Conservation (phyloP, 2,888 invertebrate genomes). For the Harpalus rufipes region DNA sequence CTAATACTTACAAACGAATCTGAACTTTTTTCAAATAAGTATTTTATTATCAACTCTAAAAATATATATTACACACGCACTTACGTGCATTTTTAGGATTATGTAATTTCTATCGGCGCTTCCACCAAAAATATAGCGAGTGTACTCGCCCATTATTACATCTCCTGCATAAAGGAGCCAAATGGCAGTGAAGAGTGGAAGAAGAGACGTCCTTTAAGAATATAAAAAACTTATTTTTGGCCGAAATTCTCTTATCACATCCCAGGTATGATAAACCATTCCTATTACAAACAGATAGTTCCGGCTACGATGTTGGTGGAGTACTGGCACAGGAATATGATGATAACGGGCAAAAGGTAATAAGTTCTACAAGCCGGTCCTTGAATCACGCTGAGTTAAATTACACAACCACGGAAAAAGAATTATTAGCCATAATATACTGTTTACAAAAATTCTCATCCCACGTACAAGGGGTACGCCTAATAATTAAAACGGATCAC, state of each 20-base stretch:
- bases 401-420: conserved; percentile 26
- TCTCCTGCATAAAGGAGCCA: too few relatives aligned
- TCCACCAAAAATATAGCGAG: too few relatives aligned
- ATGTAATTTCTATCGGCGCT: too few relatives aligned
- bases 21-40: too few relatives aligned
- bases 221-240: background rate
- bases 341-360: background rate
- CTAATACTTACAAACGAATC: too few relatives aligned
- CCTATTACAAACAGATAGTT: background rate
- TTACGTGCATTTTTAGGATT: too few relatives aligned
- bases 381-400: conserved; percentile 23
- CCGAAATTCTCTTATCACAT: background rate
- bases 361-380: conserved; percentile 19
- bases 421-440: conserved; percentile 68
- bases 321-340: background rate
- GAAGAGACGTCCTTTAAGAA: background rate
- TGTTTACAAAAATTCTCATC: conserved; percentile 69
- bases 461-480: conserved; percentile 65
- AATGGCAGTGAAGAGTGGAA: background rate
- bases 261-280: background rate
- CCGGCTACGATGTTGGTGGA: background rate
- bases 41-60: too few relatives aligned
- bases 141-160: too few relatives aligned
- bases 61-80: too few relatives aligned
- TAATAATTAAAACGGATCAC: conserved; percentile 71